These are phyloP conservation scores for Rhagologus leucostigma DNA, from an alignment of 2,113 vertebrate species.

Conservation along the genomic window DNA sequence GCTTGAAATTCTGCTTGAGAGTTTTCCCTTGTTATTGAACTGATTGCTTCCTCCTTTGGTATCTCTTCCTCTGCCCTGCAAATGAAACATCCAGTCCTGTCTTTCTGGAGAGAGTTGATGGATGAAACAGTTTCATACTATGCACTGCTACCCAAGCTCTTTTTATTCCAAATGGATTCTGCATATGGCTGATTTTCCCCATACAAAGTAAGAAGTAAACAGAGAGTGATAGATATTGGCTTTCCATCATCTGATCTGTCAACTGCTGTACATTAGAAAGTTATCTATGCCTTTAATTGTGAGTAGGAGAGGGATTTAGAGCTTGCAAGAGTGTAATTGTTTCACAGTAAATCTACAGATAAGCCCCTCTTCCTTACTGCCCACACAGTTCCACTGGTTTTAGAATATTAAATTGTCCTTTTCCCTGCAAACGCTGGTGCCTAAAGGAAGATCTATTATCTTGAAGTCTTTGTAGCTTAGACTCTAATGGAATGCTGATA, in stretches of 20 bases:
- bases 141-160: neutral
- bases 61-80: neutral
- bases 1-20: neutral
- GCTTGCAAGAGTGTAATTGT: neutral
- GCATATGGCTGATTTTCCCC: neutral
- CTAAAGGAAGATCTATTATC: constrained; percentile 3
- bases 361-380: constrained; percentile 10
- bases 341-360: constrained; percentile 24
- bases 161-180: neutral
- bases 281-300: constrained; percentile 63
- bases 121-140: neutral
- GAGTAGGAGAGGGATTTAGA: constrained; percentile 47
- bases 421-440: neutral
- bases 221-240: constrained; percentile 31
- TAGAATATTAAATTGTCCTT: constrained; percentile 16
- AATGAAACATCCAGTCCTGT: neutral
- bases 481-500: neutral
- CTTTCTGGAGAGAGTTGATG: neutral
- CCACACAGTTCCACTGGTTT: neutral
- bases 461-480: neutral
- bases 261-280: constrained; percentile 19
- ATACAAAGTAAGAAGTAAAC: constrained; percentile 9
- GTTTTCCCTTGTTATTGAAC: neutral
- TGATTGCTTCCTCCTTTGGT: neutral
- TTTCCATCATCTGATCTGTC: constrained; percentile 38